A percentile compares a stretch with the other conserved stretches of the same genome.
These are phyloP conservation scores for Recurvirostra avosetta DNA, from an alignment of 2,113 vertebrate species.

Conservation along the genomic window DNA sequence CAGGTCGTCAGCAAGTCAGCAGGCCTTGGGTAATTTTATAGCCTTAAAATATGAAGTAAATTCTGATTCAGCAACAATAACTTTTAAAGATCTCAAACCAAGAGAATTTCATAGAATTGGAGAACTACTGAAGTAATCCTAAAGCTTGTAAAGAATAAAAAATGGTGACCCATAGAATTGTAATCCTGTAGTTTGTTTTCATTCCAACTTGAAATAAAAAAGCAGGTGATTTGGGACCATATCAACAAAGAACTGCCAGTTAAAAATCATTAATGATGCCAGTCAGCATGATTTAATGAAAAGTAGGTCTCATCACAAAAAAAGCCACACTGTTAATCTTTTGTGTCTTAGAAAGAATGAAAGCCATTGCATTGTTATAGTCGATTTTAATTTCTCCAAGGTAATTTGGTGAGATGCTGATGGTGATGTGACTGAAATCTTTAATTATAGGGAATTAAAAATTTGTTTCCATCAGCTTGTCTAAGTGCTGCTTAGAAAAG, in stretches of 20 bases:
- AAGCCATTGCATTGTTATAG: not conserved
- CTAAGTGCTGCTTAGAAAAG: not conserved
- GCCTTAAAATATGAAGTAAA: not conserved
- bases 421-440: not conserved
- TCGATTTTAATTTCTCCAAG: not conserved
- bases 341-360: not conserved
- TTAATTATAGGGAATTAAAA: not conserved
- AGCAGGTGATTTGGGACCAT: not conserved
- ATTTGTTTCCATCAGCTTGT: not conserved
- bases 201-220: not conserved
- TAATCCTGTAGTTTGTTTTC: not conserved
- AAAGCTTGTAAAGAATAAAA: not conserved
- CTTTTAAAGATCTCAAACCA: not conserved
- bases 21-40: not conserved
- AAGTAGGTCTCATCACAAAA: not conserved
- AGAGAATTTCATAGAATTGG: not conserved
- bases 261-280: not conserved
- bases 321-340: not conserved
- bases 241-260: not conserved
- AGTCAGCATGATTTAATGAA: not conserved
- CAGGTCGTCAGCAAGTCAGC: not conserved
- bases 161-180: not conserved
- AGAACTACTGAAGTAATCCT: not conserved
- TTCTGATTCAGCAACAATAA: not conserved
- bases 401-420: not conserved